Base-by-base conservation (phyloP, 1,140 invertebrate genomes). In the Ruditapes philippinarum region DNA sequence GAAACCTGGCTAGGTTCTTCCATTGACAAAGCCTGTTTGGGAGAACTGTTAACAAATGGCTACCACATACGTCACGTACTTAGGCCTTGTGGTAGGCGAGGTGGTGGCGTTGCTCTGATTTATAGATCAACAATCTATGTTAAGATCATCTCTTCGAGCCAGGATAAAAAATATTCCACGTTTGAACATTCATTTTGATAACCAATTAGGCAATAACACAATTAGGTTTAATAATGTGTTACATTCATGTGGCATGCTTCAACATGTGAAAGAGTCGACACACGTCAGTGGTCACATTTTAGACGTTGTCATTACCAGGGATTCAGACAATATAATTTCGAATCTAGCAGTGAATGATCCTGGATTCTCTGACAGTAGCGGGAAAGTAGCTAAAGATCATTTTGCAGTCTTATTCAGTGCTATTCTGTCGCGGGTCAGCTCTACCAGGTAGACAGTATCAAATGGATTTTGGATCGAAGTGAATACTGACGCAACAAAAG, bases 291-390 rank as follows among this genome's bases (percentile, higher is more conserved):
- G 78, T 9, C 78, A 81, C 33, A 88, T 60, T 9, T 62, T 88
- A 22, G 78, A 88, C 33, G 76, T 81, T 42, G 31, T 88, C n/a
- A 81, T 88, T 36, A 88, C 87, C 22, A 89, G 79, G 38, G 65
- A 89, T n/a, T 57, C 31, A 14, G 40, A 51, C 22, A 40, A 73
- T 11, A 70, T 28, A 17, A 2, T 88, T 11, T 54, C 60, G 14
- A 33, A 70, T 57, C 12, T 73, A n/a, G 45, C 22, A 38, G 42
- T 88, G 4, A 28, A 14, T 3, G 79, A 88, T n/a, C 62, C 40
- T 4, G 33, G 78, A 25, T 31, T 88, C 28, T 65, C 62, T 12
- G 40, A 81, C 57, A 14, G 68, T 25, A 79, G 4, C 17, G 73
- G 84, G 4, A 79, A 65, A 33, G 31, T 28, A 3, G n/a, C 73